Evolutionary conservation across 2,888 invertebrate species (phyloP).

Genomic region (Cephus spinipes): DNA sequence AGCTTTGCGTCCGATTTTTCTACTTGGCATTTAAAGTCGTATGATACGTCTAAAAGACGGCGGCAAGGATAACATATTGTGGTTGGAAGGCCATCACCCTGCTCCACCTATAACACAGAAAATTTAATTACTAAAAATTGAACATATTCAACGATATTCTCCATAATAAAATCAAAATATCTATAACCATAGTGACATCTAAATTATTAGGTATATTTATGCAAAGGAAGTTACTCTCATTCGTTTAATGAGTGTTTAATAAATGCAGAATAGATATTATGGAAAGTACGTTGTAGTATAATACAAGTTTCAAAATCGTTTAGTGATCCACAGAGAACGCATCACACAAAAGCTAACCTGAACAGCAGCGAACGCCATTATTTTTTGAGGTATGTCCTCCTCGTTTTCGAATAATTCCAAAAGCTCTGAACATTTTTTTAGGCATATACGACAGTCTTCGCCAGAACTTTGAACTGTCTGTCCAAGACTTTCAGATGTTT

Average conservation of each 20-base stretch:
- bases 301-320: neutral
- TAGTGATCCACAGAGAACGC: neutral
- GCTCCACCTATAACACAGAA: conserved; percentile 43
- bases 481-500: conserved; percentile 17
- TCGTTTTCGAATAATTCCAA: conserved; percentile 49
- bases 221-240: neutral
- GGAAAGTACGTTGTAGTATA: neutral
- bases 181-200: neutral
- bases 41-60: conserved; percentile 49
- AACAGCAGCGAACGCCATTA: conserved; percentile 56
- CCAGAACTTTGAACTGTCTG: conserved; percentile 27
- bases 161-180: neutral
- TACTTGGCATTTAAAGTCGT: conserved; percentile 55
- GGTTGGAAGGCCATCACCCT: conserved; percentile 56
- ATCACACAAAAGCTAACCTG: conserved; percentile 49
- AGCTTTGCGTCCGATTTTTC: conserved; percentile 54
- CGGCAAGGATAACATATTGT: conserved; percentile 51
- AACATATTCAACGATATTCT: neutral
- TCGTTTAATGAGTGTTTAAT: neutral
- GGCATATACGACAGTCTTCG: conserved; percentile 50
- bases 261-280: neutral
- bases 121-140: neutral
- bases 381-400: conserved; percentile 45
- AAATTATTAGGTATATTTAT: neutral
- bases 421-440: conserved; percentile 42